Evolutionary conservation across 2,113 vertebrate species (phyloP).

Genomic region (Excalfactoria chinensis): DNA sequence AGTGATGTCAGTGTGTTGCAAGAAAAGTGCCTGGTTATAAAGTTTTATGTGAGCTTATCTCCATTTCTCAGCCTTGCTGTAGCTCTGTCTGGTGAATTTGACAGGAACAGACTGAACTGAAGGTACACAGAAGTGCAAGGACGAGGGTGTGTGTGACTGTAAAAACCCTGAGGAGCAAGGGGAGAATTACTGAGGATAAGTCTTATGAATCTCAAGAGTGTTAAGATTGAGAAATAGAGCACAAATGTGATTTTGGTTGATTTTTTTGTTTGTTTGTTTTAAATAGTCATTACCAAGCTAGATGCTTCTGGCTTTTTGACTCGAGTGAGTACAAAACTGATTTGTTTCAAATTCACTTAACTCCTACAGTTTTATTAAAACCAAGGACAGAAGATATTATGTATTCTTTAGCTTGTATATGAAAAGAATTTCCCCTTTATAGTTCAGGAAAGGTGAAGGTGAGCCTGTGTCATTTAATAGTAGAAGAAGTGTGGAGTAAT

Average conservation of each 20-base stretch:
- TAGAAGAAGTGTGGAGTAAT: not conserved
- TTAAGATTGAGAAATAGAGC: not conserved
- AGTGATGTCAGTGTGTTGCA: not conserved
- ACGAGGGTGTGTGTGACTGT: not conserved
- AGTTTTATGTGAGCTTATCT: constrained; percentile 17
- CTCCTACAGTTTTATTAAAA: not conserved
- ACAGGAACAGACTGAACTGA: constrained; percentile 23
- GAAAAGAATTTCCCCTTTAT: not conserved
- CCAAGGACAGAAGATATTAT: not conserved
- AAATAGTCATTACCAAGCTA: not conserved
- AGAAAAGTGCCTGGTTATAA: not conserved
- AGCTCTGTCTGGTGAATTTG: not conserved
- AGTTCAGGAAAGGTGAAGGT: not conserved
- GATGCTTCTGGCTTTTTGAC: not conserved
- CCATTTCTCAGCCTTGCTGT: not conserved
- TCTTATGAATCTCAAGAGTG: not conserved
- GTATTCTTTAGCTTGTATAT: not conserved
- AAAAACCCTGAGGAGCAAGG: not conserved
- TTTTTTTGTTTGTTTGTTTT: not conserved
- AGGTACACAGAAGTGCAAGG: not conserved
- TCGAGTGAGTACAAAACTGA: not conserved
- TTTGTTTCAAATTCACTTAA: not conserved
- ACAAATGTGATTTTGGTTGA: not conserved
- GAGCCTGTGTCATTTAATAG: not conserved
- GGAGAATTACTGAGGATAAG: not conserved